Conservation (phyloP, 2,113 vertebrate species). For the Barbus barbus region DNA sequence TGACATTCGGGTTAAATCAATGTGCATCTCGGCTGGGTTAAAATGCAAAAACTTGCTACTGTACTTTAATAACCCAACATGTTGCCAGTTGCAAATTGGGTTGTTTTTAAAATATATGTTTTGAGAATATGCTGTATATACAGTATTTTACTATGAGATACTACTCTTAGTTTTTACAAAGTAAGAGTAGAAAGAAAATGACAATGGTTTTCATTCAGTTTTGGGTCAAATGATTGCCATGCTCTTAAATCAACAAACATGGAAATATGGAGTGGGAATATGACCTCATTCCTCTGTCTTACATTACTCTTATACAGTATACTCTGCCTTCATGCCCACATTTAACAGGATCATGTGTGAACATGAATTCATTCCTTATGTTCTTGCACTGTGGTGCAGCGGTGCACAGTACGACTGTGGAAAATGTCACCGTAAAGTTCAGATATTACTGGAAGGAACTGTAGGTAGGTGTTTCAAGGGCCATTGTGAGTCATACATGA, state of each 20-base stretch:
- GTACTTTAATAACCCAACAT: not conserved
- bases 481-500: not conserved
- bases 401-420: not conserved
- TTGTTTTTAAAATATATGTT: not conserved
- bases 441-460: not conserved
- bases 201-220: not conserved
- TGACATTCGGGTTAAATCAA: not conserved
- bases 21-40: not conserved
- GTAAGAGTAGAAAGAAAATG: not conserved
- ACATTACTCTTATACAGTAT: not conserved
- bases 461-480: not conserved
- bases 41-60: not conserved
- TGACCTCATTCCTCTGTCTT: not conserved
- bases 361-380: not conserved
- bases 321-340: not conserved
- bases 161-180: not conserved
- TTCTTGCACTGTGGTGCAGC: not conserved
- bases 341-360: slow-evolving; percentile 16
- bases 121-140: not conserved
- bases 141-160: not conserved
- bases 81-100: not conserved
- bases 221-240: not conserved
- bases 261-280: not conserved
- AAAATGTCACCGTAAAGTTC: not conserved
- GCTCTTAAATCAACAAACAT: not conserved